Conservation (phyloP, 1,140 invertebrate species). For the Ptiloglossa arizonensis region DNA sequence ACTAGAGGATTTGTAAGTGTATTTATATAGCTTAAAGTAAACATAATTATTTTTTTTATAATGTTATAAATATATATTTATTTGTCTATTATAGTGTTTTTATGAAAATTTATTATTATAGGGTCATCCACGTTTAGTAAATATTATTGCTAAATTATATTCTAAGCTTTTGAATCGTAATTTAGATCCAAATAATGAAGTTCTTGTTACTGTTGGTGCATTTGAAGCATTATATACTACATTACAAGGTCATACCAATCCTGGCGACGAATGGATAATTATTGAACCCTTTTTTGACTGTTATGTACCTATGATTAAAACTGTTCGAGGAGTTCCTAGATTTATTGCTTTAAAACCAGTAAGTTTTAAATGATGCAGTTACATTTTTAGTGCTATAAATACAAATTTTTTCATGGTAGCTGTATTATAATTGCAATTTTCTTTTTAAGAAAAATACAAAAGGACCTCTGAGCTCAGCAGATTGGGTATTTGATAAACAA, state of each 20-base stretch:
- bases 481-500: constrained; percentile 94
- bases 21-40: neutral
- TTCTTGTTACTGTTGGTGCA: constrained; percentile 94
- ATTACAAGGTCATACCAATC: constrained; percentile 92
- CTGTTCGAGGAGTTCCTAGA: constrained; percentile 92
- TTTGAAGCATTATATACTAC: constrained; percentile 95
- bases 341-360: constrained; percentile 94
- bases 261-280: constrained; percentile 96
- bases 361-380: constrained; percentile 68
- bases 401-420: constrained; percentile 2
- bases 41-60: constrained; percentile 18
- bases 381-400: neutral
- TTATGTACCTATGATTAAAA: constrained; percentile 96
- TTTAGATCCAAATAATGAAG: constrained; percentile 91
- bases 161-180: constrained; percentile 88
- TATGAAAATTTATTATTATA: constrained; percentile 79
- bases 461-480: constrained; percentile 85
- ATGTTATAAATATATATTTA: constrained; percentile 8
- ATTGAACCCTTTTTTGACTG: constrained; percentile 99
- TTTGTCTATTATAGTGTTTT: constrained; percentile 4
- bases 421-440: constrained; percentile 10
- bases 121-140: constrained; percentile 95
- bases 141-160: constrained; percentile 93
- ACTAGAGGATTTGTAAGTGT: constrained; percentile 91
- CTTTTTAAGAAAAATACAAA: constrained; percentile 76